These are phyloP conservation scores for Dreissena polymorpha DNA, from an alignment of 1,140 invertebrate species.

Conservation along the genomic window DNA sequence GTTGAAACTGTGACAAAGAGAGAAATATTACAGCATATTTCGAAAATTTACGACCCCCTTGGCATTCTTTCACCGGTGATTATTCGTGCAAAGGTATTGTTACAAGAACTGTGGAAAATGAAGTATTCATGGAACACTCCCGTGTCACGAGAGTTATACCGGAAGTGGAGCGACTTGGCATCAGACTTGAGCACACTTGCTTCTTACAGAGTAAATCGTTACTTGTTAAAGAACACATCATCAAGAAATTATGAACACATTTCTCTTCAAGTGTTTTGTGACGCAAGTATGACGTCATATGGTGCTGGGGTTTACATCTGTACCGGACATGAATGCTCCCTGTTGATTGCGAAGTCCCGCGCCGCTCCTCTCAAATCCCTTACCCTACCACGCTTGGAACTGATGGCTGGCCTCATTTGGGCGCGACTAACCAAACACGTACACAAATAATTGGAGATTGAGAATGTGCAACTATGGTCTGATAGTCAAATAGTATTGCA, in stretches of 20 bases:
- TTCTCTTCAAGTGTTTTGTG: not conserved
- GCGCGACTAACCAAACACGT: not conserved
- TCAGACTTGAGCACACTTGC: slow-evolving; percentile 10
- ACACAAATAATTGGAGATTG: not conserved
- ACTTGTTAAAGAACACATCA: not conserved
- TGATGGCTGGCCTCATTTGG: not conserved
- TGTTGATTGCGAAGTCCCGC: not conserved
- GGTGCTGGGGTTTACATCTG: not conserved
- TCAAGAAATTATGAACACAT: not conserved
- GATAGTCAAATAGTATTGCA: not conserved
- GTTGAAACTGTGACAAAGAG: slow-evolving; percentile 1
- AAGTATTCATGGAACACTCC: not conserved
- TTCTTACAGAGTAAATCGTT: no score
- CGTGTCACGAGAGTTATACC: not conserved
- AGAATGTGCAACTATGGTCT: not conserved
- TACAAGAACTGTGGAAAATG: slow-evolving; percentile 2
- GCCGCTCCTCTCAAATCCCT: not conserved
- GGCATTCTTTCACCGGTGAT: not conserved
- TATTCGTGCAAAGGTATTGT: not conserved
- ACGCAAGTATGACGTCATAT: slow-evolving; percentile 12
- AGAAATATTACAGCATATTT: not conserved
- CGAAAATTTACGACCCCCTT: not conserved
- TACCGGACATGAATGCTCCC: not conserved
- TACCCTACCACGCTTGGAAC: not conserved
- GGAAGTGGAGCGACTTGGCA: not conserved